phyloP scores from a whole-genome alignment of 2,797 vertebrate genomes.

The Danio jaintianensis region DNA sequence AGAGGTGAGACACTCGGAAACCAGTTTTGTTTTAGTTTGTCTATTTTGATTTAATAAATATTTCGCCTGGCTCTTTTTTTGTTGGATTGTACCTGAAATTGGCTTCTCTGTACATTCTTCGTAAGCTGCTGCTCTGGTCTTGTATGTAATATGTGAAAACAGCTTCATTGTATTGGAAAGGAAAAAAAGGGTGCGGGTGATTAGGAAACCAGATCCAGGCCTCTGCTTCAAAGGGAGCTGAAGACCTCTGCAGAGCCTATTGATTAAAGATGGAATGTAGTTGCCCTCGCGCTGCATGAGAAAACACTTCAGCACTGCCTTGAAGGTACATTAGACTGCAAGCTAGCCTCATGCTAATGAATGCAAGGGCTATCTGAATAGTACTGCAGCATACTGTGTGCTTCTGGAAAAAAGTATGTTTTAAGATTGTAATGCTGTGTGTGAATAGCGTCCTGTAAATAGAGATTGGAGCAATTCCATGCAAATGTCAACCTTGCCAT shows the following conservation, averaged over 20 bases:
- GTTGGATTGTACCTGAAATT: conserved; percentile 1
- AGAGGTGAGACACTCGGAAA: conserved; percentile 1
- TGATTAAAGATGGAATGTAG: conserved; percentile 76
- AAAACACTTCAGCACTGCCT: conserved; percentile 52
- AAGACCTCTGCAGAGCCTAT: conserved; percentile 77
- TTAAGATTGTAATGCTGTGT: background rate
- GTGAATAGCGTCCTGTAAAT: background rate
- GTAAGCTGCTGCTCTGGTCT: conserved; percentile 8
- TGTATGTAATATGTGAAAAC: conserved; percentile 66
- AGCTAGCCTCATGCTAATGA: conserved; percentile 6
- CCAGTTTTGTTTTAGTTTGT: background rate
- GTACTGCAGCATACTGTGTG: background rate
- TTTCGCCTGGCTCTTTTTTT: conserved; percentile 38
- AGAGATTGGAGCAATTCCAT: background rate
- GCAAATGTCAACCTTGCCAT: too few species aligned
- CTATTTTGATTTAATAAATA: background rate
- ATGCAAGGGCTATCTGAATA: background rate
- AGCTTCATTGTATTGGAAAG: conserved; percentile 76
- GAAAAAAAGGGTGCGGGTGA: conserved; percentile 71
- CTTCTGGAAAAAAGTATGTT: background rate
- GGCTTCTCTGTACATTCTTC: background rate
- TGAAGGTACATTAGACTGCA: background rate
- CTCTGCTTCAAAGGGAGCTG: conserved; percentile 74
- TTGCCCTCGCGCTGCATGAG: conserved; percentile 61
- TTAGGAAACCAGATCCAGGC: conserved; percentile 80